Percentiles rank a stretch among this genome's conserved stretches.
Conservation (phyloP, 2,113 vertebrate genomes). For the Danio rerio region GRCz12tu NC_133191.1:49739501-49740000, state of each 20-base stretch:
- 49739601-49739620: neutral
- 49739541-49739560: too few species aligned
- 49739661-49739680: too few species aligned
- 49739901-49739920: conserved; percentile 1
- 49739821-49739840: neutral
- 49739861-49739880: conserved; percentile 18
- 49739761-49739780: neutral
- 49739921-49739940: neutral
- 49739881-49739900: conserved; percentile 37
- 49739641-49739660: too few species aligned
- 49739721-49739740: too few species aligned
- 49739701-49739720: too few species aligned
- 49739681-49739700: too few species aligned
- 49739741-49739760: neutral
- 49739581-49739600: too few species aligned
- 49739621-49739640: neutral
- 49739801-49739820: conserved; percentile 41
- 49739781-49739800: neutral
- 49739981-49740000: too few species aligned
- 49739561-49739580: neutral
- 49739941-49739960: too few species aligned
- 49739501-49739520: too few species aligned
- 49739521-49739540: too few species aligned
- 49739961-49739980: neutral
- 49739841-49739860: neutral